phyloP scores from a whole-genome alignment of 2,797 vertebrate species.

The Syncerus caffer region DNA sequence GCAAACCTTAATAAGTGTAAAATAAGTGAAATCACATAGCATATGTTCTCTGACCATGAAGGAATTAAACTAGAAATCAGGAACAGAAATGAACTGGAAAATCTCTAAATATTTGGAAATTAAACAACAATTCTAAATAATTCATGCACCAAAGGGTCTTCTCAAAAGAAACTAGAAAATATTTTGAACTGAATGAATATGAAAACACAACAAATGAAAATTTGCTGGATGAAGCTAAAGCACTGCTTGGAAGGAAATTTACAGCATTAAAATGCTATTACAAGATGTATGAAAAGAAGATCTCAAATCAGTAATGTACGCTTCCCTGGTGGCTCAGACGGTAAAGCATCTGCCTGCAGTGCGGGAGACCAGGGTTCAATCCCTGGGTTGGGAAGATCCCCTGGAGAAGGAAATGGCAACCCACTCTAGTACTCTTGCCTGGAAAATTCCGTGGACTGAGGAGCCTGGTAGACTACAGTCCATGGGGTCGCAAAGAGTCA shows the following conservation, averaged over 20 bases:
- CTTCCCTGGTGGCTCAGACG: too few species aligned
- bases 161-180: neutral
- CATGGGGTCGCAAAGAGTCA: too few species aligned
- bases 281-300: neutral
- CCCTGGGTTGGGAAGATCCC: too few species aligned
- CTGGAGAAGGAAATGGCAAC: too few species aligned
- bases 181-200: neutral
- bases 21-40: neutral
- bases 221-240: neutral
- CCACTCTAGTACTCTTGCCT: too few species aligned
- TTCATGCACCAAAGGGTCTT: neutral
- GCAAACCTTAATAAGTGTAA: neutral
- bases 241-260: neutral
- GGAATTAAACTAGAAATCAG: neutral
- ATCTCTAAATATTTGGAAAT: neutral
- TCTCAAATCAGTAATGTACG: neutral
- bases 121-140: neutral
- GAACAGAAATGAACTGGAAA: neutral
- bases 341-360: too few species aligned
- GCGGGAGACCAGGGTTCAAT: rapidly evolving
- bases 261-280: neutral
- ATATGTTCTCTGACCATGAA: neutral
- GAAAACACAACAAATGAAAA: neutral
- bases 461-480: too few species aligned
- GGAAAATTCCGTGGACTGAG: too few species aligned